These are phyloP conservation scores for Toxotes jaculatrix DNA, from an alignment of 2,113 vertebrate genomes.

Conservation along the genomic window DNA sequence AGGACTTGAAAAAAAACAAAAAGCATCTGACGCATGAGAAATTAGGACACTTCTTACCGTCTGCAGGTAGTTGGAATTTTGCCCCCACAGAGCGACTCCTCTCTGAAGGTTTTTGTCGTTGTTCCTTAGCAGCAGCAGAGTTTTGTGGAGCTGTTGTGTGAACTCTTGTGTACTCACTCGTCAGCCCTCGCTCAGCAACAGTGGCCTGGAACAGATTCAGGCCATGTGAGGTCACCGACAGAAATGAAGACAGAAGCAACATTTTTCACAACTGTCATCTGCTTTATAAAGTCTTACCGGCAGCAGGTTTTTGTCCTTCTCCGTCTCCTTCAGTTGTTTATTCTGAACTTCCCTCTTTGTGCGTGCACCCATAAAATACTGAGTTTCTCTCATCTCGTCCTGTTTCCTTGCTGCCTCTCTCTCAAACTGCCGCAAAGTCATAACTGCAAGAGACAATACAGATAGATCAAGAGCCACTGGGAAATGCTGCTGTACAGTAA, in stretches of 20 bases:
- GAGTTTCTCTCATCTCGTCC: slow-evolving; percentile 62
- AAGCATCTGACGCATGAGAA: slow-evolving; percentile 1
- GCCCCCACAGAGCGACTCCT: slow-evolving; percentile 19
- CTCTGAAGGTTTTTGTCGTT: slow-evolving; percentile 39
- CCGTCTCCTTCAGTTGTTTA: slow-evolving; percentile 67
- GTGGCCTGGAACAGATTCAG: slow-evolving; percentile 70
- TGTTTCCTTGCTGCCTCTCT: slow-evolving; percentile 71
- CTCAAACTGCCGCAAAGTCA: slow-evolving; percentile 82
- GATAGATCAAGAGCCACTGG: slow-evolving; percentile 45
- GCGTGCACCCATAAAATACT: slow-evolving; percentile 46
- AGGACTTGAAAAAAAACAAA: slow-evolving; percentile 17
- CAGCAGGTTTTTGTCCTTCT: slow-evolving; percentile 63
- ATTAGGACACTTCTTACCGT: slow-evolving; percentile 49
- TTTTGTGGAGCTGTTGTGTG: slow-evolving; percentile 46
- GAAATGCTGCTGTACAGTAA: slow-evolving; percentile 57
- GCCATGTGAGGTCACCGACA: slow-evolving; percentile 12
- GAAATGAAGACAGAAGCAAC: slow-evolving; percentile 8
- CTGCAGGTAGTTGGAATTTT: slow-evolving; percentile 51
- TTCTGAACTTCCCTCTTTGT: slow-evolving; percentile 62
- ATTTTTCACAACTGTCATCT: slow-evolving; percentile 11
- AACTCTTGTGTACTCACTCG: slow-evolving; percentile 56
- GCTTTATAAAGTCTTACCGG: slow-evolving; percentile 60
- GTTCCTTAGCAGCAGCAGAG: slow-evolving; percentile 34
- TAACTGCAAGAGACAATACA: slow-evolving; percentile 73
- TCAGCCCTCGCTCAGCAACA: slow-evolving; percentile 56